Evolutionary conservation across 1,140 invertebrate species (phyloP), one percentile per base, ranked within the genome.

Genomic region (Orchestia grillus): DNA sequence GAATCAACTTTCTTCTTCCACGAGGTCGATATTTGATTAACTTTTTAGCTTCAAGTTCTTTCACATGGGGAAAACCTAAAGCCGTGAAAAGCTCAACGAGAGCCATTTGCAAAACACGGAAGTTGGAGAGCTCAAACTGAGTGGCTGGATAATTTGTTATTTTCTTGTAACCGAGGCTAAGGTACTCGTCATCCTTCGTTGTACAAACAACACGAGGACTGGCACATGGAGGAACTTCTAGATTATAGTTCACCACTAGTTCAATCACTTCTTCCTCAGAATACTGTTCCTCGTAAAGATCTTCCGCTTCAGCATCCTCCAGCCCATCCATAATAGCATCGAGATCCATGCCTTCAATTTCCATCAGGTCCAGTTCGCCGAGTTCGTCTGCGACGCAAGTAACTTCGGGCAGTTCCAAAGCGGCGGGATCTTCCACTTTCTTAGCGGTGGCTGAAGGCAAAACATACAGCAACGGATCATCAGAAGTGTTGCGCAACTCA

Each of bases 161-260:
- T 44, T 97, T 97, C 90, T 96, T 97, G 95, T 97, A 97, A 15
- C 96, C 96, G 44, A 96, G 53, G 57, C 95, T 96, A n/a, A 97
- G 88, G 43, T 97, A 97, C 57, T 97, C 96, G 96, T 97, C 96
- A 57, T 96, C 96, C 44, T 44, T 92, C 96, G 96, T 96, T 43
- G 3, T 44, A 47, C n/a, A 44, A 87, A 95, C 40, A 45, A 47
- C n/a, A 91, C 87, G 43, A 87, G 42, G 96, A 92, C 43, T 90
- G 96, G 95, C 42, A 87, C 62, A 88, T 88, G 87, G 44, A 96
- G 87, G 87, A 87, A 77, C 44, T 44, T 47, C 96, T 95, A 96
- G 96, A 91, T 42, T 53, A 62, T 28, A 88, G 42, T 92, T 62
- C 53, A 95, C 19, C 95, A 57, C 36, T 40, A 94, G 44, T 45